These are phyloP conservation scores for Eurosta solidaginis DNA, from an alignment of 1,140 invertebrate species.

Conservation along the genomic window DNA sequence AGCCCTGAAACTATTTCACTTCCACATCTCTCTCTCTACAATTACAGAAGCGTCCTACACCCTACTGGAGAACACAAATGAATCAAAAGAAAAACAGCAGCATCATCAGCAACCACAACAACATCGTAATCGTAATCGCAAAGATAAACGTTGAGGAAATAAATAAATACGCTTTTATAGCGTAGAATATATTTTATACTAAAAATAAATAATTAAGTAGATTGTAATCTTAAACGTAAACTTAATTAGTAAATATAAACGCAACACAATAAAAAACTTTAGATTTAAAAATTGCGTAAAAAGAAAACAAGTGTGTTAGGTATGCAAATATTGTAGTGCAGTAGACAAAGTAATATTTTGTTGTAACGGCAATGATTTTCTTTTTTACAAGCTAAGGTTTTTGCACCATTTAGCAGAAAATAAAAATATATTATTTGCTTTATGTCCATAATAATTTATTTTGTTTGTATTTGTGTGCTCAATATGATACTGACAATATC, in stretches of 20 bases:
- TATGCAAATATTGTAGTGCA: not conserved
- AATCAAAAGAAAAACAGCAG: not conserved
- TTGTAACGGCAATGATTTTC: not conserved
- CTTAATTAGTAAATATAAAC: conserved; percentile 3
- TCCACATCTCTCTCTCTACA: not conserved
- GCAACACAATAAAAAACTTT: not conserved
- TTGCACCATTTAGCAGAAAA: not conserved
- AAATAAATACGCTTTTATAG: not conserved
- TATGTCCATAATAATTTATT: not conserved
- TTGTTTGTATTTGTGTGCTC: not conserved
- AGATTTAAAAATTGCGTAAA: too few species aligned
- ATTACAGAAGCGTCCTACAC: not conserved
- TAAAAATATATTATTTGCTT: not conserved
- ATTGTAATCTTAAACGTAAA: not conserved
- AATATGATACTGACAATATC: too few species aligned
- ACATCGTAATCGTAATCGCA: conserved; percentile 28
- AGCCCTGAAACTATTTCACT: not conserved
- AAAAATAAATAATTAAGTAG: not conserved
- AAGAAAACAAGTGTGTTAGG: not conserved
- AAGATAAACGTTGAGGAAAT: conserved; percentile 25
- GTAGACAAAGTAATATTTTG: not conserved
- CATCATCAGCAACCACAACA: conserved; percentile 24
- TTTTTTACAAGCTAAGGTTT: not conserved
- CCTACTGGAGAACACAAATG: conserved; percentile 7
- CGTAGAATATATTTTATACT: conserved; percentile 15